phyloP scores from a whole-genome alignment of 2,113 vertebrate species.

The Myotis lucifugus region DNA sequence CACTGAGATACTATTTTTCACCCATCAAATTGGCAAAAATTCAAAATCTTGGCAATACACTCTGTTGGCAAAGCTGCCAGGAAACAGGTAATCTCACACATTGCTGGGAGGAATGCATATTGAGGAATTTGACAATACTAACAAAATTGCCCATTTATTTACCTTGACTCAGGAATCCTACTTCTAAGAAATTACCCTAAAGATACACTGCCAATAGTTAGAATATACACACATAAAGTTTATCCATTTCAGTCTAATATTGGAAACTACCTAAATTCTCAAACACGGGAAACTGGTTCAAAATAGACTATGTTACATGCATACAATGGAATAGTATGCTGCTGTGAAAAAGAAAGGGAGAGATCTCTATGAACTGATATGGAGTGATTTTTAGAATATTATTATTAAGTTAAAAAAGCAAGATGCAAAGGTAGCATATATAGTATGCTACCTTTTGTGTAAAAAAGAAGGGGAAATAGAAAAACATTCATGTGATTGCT shows the following conservation, averaged over 20 bases:
- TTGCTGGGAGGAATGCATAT: not conserved
- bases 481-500: not conserved
- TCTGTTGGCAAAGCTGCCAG: not conserved
- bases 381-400: not conserved
- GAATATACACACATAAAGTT: not conserved
- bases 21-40: not conserved
- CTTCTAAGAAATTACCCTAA: constrained; percentile 13
- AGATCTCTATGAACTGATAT: not conserved
- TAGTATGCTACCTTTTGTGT: not conserved
- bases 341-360: not conserved
- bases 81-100: not conserved
- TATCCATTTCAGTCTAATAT: not conserved
- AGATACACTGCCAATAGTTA: not conserved
- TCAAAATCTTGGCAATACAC: not conserved
- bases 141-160: not conserved
- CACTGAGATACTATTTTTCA: not conserved
- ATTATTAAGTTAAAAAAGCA: not conserved
- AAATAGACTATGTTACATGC: not conserved
- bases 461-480: not conserved
- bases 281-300: not conserved
- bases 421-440: not conserved
- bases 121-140: not conserved
- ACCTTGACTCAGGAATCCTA: not conserved
- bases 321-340: not conserved
- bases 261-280: not conserved